Percentiles rank a stretch among this genome's conserved stretches.
Conservation (phyloP, 2,113 vertebrate species). For the Trogon surrucura region DNA sequence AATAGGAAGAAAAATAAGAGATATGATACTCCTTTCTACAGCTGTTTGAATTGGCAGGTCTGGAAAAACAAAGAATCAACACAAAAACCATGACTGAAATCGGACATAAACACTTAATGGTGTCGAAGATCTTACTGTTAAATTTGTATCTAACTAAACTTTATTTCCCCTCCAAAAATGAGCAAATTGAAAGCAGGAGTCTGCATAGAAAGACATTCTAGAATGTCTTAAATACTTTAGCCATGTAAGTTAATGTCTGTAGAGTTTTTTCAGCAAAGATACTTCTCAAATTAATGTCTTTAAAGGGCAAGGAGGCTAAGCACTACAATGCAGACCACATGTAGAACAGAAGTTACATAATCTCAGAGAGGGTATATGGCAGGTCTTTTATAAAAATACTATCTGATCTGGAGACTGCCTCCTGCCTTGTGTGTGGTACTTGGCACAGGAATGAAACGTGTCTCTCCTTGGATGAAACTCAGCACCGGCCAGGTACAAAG, state of each 20-base stretch:
- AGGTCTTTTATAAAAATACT: background rate
- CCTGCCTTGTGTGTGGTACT: no score
- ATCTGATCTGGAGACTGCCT: background rate
- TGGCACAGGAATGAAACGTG: accelerated
- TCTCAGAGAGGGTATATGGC: background rate
- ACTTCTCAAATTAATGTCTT: background rate
- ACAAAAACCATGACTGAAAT: background rate
- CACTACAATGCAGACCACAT: no score
- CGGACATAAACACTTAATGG: background rate
- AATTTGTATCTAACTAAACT: background rate
- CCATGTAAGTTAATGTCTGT: background rate
- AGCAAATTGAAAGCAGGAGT: background rate
- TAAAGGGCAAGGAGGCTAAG: background rate
- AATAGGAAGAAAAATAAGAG: background rate
- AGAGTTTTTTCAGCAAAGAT: background rate
- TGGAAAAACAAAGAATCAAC: background rate
- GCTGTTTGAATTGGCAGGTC: background rate
- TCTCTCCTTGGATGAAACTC: background rate
- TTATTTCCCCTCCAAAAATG: background rate
- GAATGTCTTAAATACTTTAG: background rate
- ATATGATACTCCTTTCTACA: background rate
- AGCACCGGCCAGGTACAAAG: no score
- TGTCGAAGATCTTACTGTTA: background rate
- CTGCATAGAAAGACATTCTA: background rate
- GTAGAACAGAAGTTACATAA: background rate